Percentiles rank a stretch among this genome's conserved stretches.
These are phyloP conservation scores for Apodemia mormo DNA, from an alignment of 2,888 invertebrate species.

Conservation along the genomic window DNA sequence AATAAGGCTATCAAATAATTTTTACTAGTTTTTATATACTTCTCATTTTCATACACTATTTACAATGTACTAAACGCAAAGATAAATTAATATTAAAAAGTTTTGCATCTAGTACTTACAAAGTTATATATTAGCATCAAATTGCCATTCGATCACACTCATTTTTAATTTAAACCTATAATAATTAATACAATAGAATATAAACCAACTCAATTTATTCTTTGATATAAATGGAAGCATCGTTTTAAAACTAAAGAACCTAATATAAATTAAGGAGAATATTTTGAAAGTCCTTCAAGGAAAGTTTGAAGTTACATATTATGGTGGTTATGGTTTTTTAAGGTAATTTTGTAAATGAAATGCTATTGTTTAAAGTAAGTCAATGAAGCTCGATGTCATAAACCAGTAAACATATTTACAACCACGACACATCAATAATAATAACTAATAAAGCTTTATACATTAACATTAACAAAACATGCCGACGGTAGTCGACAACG, in stretches of 20 bases:
- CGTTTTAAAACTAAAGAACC: slow-evolving; percentile 69
- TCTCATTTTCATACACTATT: slow-evolving; percentile 65
- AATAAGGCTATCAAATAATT: slow-evolving; percentile 71
- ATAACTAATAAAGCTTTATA: slow-evolving; percentile 80
- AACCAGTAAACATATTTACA: slow-evolving; percentile 74
- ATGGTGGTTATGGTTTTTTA: not conserved
- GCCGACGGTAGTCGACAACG: slow-evolving; percentile 46
- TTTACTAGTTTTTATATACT: slow-evolving; percentile 53
- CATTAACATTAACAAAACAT: slow-evolving; percentile 75
- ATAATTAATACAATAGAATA: slow-evolving; percentile 40
- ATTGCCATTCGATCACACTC: slow-evolving; percentile 79
- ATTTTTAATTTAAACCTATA: slow-evolving; percentile 63
- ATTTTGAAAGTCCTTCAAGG: slow-evolving; percentile 13
- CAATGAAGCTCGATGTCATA: slow-evolving; percentile 44
- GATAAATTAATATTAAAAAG: slow-evolving; percentile 68
- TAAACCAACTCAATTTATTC: slow-evolving; percentile 75
- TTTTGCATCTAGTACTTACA: slow-evolving; percentile 63
- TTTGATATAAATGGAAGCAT: slow-evolving; percentile 82
- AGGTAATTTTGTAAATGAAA: not conserved
- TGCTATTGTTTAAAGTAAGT: slow-evolving; percentile 8
- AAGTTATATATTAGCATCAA: slow-evolving; percentile 60
- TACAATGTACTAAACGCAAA: slow-evolving; percentile 69
- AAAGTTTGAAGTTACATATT: slow-evolving; percentile 15
- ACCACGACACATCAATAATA: slow-evolving; percentile 60
- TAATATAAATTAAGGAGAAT: slow-evolving; percentile 44